phyloP scores from a whole-genome alignment of 2,113 vertebrate species.

The Stegostoma tigrinum region DNA sequence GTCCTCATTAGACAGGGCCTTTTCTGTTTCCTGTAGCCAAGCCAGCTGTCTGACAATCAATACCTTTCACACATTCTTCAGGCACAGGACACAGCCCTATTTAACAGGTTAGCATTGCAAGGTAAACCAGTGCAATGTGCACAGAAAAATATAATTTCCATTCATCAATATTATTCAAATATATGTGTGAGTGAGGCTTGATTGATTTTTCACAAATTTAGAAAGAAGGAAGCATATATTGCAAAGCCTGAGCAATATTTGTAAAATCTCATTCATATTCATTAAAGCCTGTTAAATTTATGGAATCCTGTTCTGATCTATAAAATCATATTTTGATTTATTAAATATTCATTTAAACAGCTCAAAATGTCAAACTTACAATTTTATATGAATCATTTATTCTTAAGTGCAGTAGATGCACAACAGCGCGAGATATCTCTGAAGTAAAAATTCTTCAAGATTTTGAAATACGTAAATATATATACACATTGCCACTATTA shows the following conservation, averaged over 20 bases:
- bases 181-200: constrained; percentile 45
- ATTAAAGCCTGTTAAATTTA: constrained; percentile 57
- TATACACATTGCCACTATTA: background rate
- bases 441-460: constrained; percentile 38
- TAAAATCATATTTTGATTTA: constrained; percentile 62
- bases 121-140: background rate
- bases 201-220: constrained; percentile 58
- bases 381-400: constrained; percentile 57
- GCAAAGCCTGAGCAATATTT: constrained; percentile 49
- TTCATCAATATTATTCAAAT: background rate
- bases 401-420: constrained; percentile 42
- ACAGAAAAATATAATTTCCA: background rate
- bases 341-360: constrained; percentile 62
- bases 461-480: background rate
- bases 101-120: background rate
- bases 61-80: background rate
- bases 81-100: background rate
- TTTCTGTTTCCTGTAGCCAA: background rate
- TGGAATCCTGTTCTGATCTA: constrained; percentile 58
- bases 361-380: constrained; percentile 57
- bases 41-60: too few relatives aligned
- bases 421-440: constrained; percentile 38
- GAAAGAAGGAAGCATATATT: constrained; percentile 61
- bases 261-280: constrained; percentile 62
- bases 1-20: background rate